phyloP scores from a whole-genome alignment of 2,888 invertebrate genomes.

The Gisinianus flammeolus region DNA sequence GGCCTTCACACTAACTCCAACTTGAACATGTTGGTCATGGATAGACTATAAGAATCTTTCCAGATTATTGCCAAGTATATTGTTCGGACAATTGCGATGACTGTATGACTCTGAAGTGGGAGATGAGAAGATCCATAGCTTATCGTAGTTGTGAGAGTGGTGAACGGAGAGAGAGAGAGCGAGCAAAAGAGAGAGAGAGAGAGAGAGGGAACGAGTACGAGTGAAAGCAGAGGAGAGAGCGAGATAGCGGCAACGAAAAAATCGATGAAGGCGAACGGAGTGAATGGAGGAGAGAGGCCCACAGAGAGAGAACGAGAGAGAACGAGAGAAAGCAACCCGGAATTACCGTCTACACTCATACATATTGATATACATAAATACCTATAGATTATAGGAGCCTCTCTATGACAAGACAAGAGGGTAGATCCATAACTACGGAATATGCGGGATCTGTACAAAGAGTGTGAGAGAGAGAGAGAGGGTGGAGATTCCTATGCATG shows the following conservation, averaged over 20 bases:
- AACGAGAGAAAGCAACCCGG: background rate
- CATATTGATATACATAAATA: background rate
- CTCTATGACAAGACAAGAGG: too few relatives aligned
- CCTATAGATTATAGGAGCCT: background rate
- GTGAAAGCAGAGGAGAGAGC: constrained; percentile 16
- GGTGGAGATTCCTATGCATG: background rate
- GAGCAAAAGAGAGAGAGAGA: background rate
- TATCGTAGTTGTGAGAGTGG: background rate
- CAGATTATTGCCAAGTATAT: constrained; percentile 26
- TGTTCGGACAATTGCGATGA: constrained; percentile 23
- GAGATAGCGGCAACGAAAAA: constrained; percentile 25
- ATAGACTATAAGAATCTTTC: background rate
- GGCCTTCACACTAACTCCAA: background rate
- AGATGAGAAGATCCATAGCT: background rate
- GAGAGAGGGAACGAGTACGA: constrained; percentile 3
- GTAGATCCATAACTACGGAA: background rate
- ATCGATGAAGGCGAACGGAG: constrained; percentile 38
- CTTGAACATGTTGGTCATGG: background rate
- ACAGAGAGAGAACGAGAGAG: background rate
- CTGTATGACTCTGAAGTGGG: background rate
- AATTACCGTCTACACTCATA: background rate
- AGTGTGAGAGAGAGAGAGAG: too few relatives aligned
- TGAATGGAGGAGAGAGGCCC: constrained; percentile 24
- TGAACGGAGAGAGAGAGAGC: background rate
- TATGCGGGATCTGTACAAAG: too few relatives aligned